These are phyloP conservation scores for Cepaea hortensis DNA, from an alignment of 2,888 invertebrate species.

Conservation along the genomic window DNA sequence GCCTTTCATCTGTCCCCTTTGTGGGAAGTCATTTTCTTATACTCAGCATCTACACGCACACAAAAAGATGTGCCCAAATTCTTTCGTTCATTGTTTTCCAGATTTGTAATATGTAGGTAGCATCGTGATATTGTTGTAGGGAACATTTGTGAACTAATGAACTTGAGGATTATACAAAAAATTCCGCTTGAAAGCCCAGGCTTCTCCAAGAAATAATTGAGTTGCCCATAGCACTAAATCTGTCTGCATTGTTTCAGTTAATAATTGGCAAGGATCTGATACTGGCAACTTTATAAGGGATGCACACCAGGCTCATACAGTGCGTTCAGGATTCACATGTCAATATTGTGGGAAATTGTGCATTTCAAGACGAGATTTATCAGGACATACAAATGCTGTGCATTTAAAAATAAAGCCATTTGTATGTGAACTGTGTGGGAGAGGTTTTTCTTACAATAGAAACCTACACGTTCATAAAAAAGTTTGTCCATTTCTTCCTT, in stretches of 20 bases:
- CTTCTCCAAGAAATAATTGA: neutral
- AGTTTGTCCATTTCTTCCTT: constrained; percentile 26
- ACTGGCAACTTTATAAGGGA: constrained; percentile 5
- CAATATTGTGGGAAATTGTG: constrained; percentile 50
- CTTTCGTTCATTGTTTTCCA: constrained; percentile 5
- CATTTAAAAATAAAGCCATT: constrained; percentile 53
- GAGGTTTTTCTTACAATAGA: constrained; percentile 50
- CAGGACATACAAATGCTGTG: constrained; percentile 51
- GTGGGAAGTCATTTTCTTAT: constrained; percentile 47
- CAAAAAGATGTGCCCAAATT: constrained; percentile 31
- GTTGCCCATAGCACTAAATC: constrained; percentile 5
- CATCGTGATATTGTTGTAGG: neutral
- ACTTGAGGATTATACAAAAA: neutral
- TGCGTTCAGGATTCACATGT: constrained; percentile 42
- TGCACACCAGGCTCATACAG: constrained; percentile 1
- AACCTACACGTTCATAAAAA: constrained; percentile 46
- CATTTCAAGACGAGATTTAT: constrained; percentile 49
- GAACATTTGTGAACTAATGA: neutral
- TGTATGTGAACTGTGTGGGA: constrained; percentile 43
- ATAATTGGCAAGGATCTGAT: constrained; percentile 24
- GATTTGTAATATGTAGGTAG: neutral
- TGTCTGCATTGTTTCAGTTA: constrained; percentile 41
- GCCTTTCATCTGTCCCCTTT: constrained; percentile 47
- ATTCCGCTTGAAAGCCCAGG: constrained; percentile 17
- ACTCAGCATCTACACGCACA: constrained; percentile 48